These are phyloP conservation scores for Haemorhous mexicanus DNA, from an alignment of 2,113 vertebrate genomes.

Conservation along the genomic window DNA sequence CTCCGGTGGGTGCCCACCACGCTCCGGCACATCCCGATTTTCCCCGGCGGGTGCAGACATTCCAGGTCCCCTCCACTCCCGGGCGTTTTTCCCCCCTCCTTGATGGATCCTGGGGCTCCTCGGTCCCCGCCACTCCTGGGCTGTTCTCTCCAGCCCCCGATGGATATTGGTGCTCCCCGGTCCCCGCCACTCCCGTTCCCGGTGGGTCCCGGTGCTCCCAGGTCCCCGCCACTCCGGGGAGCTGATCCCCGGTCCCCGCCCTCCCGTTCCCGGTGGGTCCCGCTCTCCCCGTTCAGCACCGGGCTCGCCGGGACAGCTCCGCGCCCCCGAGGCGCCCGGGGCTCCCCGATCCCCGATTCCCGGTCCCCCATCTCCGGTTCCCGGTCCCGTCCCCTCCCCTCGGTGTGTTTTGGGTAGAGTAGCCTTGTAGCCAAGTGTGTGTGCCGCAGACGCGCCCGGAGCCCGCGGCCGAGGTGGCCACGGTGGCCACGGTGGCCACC, in stretches of 20 bases:
- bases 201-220: neutral
- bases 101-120: neutral
- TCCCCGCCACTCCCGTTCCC: neutral
- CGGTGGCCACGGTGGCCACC: neutral
- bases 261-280: neutral
- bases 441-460: neutral
- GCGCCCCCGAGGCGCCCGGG: neutral
- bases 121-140: neutral
- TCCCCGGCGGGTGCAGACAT: no score
- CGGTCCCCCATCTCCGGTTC: rapidly evolving
- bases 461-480: neutral
- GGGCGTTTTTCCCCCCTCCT: neutral
- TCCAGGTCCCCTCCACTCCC: neutral
- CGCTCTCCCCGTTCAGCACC: neutral
- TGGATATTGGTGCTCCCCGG: no score
- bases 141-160: no score
- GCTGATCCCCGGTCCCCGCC: no score
- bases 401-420: slow-evolving; percentile 38
- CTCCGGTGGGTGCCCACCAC: neutral
- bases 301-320: neutral
- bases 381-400: neutral
- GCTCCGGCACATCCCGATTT: neutral
- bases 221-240: no score
- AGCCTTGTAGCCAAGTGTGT: slow-evolving; percentile 15
- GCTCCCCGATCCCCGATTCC: no score